phyloP scores from a whole-genome alignment of 2,797 vertebrate genomes.

The Stomatorhinus walkeri region DNA sequence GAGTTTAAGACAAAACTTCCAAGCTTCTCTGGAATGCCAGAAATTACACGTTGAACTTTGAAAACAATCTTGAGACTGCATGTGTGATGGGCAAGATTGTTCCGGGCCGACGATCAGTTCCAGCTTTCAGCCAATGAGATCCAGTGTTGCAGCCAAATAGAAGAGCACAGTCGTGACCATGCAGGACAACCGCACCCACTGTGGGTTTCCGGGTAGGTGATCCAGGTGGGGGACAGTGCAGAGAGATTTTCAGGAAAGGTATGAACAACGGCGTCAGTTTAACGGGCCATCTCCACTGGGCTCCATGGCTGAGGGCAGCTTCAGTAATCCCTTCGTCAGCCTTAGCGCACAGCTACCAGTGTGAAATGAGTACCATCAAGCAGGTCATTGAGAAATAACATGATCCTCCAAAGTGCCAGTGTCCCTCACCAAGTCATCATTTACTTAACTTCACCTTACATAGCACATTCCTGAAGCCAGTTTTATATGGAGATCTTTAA shows the following conservation, averaged over 20 bases:
- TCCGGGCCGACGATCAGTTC: background rate
- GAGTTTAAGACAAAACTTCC: background rate
- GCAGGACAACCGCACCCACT: background rate
- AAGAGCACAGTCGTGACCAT: background rate
- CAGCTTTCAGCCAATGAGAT: background rate
- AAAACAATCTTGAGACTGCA: background rate
- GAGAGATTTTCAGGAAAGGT: background rate
- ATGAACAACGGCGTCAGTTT: background rate
- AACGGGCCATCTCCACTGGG: background rate
- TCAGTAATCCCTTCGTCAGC: background rate
- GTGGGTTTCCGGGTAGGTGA: background rate
- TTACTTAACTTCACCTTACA: background rate
- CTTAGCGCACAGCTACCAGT: background rate
- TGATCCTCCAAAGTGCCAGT: background rate
- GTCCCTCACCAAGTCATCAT: background rate
- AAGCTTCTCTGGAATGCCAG: slow-evolving; percentile 4
- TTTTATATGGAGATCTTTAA: background rate
- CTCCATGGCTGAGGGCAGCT: background rate
- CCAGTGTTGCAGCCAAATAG: background rate
- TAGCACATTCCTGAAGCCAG: background rate
- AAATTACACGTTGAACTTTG: background rate
- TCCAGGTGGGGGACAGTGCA: background rate
- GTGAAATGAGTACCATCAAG: background rate
- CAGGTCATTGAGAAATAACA: background rate
- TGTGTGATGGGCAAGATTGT: background rate